Evolutionary conservation across 1,140 invertebrate species (phyloP).

Genomic region (Rhyzopertha dominica): DNA sequence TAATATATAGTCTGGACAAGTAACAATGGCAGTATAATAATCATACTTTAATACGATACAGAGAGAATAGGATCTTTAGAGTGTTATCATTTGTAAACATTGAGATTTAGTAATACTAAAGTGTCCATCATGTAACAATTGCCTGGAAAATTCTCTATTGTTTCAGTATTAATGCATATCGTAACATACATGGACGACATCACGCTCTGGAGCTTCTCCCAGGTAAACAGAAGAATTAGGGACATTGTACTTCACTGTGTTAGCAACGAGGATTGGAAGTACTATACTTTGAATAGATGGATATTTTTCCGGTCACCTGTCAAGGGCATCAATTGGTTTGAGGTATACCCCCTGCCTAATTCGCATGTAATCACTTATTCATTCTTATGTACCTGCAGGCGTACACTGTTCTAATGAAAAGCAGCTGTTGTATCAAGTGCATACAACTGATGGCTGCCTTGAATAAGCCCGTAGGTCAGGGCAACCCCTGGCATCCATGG

Average conservation of each 20-base stretch:
- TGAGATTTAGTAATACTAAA: slow-evolving; percentile 1
- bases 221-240: slow-evolving; percentile 82
- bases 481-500: slow-evolving; percentile 59
- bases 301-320: slow-evolving; percentile 20
- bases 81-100: not conserved
- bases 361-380: not conserved
- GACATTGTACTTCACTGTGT: slow-evolving; percentile 66
- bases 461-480: no score
- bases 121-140: slow-evolving; percentile 12
- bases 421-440: slow-evolving; percentile 80
- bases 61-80: not conserved
- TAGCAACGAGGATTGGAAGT: slow-evolving; percentile 46
- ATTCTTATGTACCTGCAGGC: slow-evolving; percentile 41
- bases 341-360: slow-evolving; percentile 15
- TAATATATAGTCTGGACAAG: slow-evolving; percentile 2
- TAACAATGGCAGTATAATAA: not conserved
- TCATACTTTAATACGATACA: not conserved
- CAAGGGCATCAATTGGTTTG: slow-evolving; percentile 29
- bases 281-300: slow-evolving; percentile 44
- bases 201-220: slow-evolving; percentile 78
- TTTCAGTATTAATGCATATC: slow-evolving; percentile 75
- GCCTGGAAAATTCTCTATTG: slow-evolving; percentile 33
- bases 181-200: slow-evolving; percentile 89
- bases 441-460: slow-evolving; percentile 70
- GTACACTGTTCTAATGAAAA: slow-evolving; percentile 60